Base-by-base conservation (phyloP, 2,797 vertebrate species). In the Catharus ustulatus region DNA sequence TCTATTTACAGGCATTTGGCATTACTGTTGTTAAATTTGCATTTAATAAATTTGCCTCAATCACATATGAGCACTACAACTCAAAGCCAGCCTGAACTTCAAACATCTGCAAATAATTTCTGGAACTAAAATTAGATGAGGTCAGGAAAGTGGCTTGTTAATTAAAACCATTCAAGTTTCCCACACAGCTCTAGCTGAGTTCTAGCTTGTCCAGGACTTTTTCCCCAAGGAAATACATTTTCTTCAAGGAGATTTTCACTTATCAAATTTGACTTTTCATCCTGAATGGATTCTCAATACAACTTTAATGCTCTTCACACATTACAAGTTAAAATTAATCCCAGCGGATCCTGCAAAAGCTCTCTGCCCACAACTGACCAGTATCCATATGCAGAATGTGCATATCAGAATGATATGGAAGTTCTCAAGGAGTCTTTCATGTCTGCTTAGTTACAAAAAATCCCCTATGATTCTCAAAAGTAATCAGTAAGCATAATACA, bases 41-140 rank as follows among this genome's bases (percentile, higher is more conserved):
- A 86, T 86, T 81, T 90, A 94, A 69, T 78, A 78, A 55, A 55
- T 90, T 69, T 79, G 42, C 14, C 43, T 90, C 54, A 42, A 82
- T 81, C 59, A 48, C 67, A 78, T 26, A 46, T 8, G 51, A 92
- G 57, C 30, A 15, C 21, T 68, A 62, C 55, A 78, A 66, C 48
- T 88, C 55, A 32, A 73, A 84, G 57, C 54, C 62, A 69, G n/a
- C 17, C 42, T 87, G 51, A 95, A 86, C 73, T 86, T 86, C 51
- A 75, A 91, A 80, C 43, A 93, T 48, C 67, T 90, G 59, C 73
- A 96, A 74, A 84, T 59, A 29, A 91, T 63, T 84, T 73, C 71
- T 49, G 34, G 32, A 90, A 71, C 17, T 74, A 84, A 89, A 86
- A 78, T 58, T 72, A 81, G 42, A 66, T 17, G 36, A 90, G 63